Conservation (phyloP, 2,797 vertebrate species). For the Smutsia temminckii region DNA sequence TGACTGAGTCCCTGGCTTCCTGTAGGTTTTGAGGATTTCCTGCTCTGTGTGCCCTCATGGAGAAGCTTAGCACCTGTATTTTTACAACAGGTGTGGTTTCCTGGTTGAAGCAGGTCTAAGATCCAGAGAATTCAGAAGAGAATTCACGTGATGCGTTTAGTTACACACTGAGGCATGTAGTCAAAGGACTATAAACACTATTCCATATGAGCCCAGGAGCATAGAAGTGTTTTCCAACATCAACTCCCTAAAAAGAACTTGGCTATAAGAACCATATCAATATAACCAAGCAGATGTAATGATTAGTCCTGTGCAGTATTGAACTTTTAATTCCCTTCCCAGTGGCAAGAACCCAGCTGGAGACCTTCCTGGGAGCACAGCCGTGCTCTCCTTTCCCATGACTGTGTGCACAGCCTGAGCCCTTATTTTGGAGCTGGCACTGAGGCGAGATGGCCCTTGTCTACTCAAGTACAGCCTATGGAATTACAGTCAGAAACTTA, state of each 20-base stretch:
- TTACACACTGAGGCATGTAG: neutral
- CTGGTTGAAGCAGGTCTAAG: neutral
- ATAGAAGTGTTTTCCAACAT: slow-evolving; percentile 45
- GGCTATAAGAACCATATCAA: slow-evolving; percentile 15
- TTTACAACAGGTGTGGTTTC: neutral
- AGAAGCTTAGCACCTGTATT: neutral
- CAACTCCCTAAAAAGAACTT: slow-evolving; percentile 48
- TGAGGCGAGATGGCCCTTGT: neutral
- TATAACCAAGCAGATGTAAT: slow-evolving; percentile 38
- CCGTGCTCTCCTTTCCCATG: neutral
- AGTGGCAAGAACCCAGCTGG: slow-evolving; percentile 18
- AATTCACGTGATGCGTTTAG: neutral
- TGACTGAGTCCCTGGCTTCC: neutral
- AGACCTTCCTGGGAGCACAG: slow-evolving; percentile 3
- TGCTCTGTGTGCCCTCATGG: neutral
- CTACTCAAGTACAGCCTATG: neutral
- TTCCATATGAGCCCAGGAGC: neutral
- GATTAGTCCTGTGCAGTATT: slow-evolving; percentile 45
- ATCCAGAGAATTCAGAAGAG: neutral
- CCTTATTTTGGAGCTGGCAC: neutral
- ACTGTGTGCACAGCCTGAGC: neutral
- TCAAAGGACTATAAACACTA: neutral
- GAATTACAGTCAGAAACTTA: neutral
- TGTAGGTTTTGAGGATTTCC: slow-evolving; percentile 8
- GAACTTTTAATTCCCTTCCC: slow-evolving; percentile 35